Evolutionary conservation across 1,140 invertebrate genomes (phyloP), one percentile per base, ranked within the genome.

Genomic region (Cotesia typhae): DNA sequence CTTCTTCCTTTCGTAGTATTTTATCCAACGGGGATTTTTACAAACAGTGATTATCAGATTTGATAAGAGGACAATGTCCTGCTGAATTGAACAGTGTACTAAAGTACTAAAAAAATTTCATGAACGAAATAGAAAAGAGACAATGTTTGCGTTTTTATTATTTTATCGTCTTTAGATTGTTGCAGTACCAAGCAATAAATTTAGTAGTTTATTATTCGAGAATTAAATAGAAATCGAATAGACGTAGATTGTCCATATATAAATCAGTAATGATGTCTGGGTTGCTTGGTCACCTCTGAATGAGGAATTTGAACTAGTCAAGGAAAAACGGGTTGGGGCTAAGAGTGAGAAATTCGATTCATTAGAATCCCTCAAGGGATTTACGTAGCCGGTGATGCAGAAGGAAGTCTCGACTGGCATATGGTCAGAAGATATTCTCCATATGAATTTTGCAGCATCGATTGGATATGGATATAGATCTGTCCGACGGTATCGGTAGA

Each of bases 371-470:
- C 61, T 67, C 66, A 52, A 55, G 35, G 66, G 66, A 52, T 47
- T 47, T 5, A 47, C 41, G 41, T 35, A n/a, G 4, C 17, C 10
- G 53, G 66, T 47, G 66, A 47, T 12, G 10, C n/a, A 35, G 10
- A 37, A 28, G 53, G 67, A 37, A 9, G 10, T 4, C 53, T 59
- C 52, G 41, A 52, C 75, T 61, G 59, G 59, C 28, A 61, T 12
- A 61, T 35, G 61, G 76, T 47, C 41, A 47, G 41, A 47, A 47
- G 41, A 47, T 47, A 71, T 28, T 28, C 60, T 73, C 70, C 73
- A 79, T 79, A 81, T 79, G 77, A 81, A 80, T 80, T 78, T 74
- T 79, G 80, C 79, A 79, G 57, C 68, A 79, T 80, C 20, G 67
- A 59, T 53, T 47, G 66, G 47, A 52, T n/a, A 71, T 61, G 73